Conservation (phyloP, 2,888 invertebrate genomes). For the Drosophila mayaguana region DNA sequence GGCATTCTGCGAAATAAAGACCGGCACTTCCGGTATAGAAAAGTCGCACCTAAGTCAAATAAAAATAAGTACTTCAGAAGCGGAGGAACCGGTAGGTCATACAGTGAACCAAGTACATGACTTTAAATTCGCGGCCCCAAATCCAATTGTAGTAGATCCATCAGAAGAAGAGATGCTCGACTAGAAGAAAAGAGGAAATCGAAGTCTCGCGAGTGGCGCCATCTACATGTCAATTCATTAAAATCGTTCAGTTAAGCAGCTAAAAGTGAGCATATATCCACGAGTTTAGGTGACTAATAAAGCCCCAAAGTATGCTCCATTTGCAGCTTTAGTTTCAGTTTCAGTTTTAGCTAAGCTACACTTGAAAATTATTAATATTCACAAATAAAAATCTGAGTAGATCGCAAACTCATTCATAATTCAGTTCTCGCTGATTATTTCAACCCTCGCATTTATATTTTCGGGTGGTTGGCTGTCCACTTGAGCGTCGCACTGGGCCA, state of each 20-base stretch:
- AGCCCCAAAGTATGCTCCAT: not conserved
- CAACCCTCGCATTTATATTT: conserved; percentile 28
- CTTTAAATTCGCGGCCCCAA: not conserved
- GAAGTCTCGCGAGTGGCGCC: conserved; percentile 4
- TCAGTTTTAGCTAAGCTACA: not conserved
- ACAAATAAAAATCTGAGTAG: not conserved
- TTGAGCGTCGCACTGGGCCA: conserved; percentile 35
- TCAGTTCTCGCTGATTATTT: conserved; percentile 2
- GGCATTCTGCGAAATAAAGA: not conserved
- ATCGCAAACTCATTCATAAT: not conserved
- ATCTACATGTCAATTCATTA: not conserved
- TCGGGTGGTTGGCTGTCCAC: conserved; percentile 55
- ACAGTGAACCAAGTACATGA: no score
- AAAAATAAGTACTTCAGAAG: not conserved
- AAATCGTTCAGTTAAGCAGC: not conserved
- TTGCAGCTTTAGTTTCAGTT: no score
- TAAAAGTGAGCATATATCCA: conserved; percentile 6
- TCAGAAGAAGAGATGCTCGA: no score
- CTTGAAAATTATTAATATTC: not conserved
- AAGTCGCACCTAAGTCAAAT: no score
- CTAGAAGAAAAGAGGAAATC: no score
- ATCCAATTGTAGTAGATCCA: not conserved
- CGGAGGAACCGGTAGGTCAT: no score
- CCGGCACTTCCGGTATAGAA: no score
- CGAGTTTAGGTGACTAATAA: not conserved